Percentiles rank a stretch among this genome's conserved stretches.
Evolutionary conservation across 1,140 invertebrate species (phyloP).

Genomic region (Bombus vancouverensis): DNA sequence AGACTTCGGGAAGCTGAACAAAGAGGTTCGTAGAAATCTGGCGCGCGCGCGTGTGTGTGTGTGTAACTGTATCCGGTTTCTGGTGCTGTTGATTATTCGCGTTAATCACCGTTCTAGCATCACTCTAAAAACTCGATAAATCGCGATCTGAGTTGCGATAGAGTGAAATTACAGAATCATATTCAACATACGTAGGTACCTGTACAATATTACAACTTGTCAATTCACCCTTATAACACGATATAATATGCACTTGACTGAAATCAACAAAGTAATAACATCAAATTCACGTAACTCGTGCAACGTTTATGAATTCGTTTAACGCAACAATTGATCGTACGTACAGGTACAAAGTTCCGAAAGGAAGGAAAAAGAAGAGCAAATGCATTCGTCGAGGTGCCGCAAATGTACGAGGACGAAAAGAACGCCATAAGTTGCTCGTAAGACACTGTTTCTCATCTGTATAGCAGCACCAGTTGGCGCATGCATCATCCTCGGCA

Average conservation of each 20-base stretch:
- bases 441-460: conserved; percentile 67
- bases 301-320: background rate
- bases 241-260: background rate
- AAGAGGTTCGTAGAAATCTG: no score
- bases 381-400: conserved; percentile 34
- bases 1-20: no score
- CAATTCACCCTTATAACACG: background rate
- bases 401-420: conserved; percentile 43
- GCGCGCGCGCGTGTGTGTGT: no score
- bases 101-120: no score
- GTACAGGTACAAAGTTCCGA: background rate
- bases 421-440: conserved; percentile 38
- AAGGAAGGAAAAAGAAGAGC: background rate
- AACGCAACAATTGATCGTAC: background rate
- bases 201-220: no score
- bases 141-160: no score
- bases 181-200: no score
- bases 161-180: no score
- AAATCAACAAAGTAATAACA: background rate
- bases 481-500: conserved; percentile 69
- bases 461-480: conserved; percentile 66
- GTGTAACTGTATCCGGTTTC: no score
- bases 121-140: no score
- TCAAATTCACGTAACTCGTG: background rate
- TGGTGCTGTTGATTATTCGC: no score